Percentiles rank a stretch among this genome's conserved stretches.
phyloP scores from a whole-genome alignment of 2,797 vertebrate species.

The Sebastes trivittatus region DNA sequence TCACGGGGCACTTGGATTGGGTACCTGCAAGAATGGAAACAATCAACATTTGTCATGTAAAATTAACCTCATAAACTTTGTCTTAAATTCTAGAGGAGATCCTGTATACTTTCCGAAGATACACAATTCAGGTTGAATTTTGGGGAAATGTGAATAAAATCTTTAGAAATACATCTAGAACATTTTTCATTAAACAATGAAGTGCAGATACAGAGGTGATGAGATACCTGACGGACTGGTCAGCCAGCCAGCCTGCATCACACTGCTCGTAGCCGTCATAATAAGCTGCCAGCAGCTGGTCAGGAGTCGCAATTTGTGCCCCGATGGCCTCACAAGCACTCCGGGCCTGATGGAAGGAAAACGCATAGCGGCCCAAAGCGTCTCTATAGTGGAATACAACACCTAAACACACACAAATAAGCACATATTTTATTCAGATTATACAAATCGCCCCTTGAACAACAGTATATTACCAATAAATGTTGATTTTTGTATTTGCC shows the following conservation, averaged over 20 bases:
- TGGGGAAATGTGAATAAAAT: background rate
- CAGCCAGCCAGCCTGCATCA: conserved; percentile 94
- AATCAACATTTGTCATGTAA: background rate
- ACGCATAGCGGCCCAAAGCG: conserved; percentile 88
- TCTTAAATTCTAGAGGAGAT: background rate
- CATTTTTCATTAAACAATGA: background rate
- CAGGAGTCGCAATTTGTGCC: conserved; percentile 88
- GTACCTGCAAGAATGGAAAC: conserved; percentile 80
- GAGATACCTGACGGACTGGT: conserved; percentile 93
- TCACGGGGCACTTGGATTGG: conserved; percentile 92
- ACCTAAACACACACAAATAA: conserved; percentile 77
- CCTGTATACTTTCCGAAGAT: background rate
- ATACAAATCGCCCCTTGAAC: background rate
- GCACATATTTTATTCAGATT: background rate
- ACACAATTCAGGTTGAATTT: background rate
- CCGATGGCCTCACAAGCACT: conserved; percentile 87
- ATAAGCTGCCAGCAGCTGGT: conserved; percentile 93
- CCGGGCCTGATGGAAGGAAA: conserved; percentile 87
- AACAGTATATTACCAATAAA: background rate
- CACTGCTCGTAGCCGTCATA: conserved; percentile 94
- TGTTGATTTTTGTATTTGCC: background rate
- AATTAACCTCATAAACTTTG: background rate
- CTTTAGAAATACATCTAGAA: background rate
- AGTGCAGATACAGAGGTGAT: background rate
- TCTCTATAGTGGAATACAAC: conserved; percentile 97